phyloP scores from a whole-genome alignment of 2,888 invertebrate species.

The Lathronympha strigana region DNA sequence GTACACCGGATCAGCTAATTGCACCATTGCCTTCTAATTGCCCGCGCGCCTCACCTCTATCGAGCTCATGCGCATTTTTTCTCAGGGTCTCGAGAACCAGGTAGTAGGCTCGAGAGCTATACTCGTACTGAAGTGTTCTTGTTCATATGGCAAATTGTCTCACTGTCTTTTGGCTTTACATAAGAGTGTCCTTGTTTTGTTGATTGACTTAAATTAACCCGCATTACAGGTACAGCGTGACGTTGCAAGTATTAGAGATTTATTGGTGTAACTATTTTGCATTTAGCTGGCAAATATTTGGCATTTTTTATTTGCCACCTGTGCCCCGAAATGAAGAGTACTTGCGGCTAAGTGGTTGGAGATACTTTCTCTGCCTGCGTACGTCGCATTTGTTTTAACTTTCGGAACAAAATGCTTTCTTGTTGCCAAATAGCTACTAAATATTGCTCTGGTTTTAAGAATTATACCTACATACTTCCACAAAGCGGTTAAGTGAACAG shows the following conservation, averaged over 20 bases:
- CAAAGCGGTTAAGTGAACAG: background rate
- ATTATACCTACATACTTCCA: slow-evolving; percentile 1
- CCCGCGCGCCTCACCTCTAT: slow-evolving; percentile 55
- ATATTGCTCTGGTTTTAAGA: too few relatives aligned
- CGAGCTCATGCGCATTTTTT: slow-evolving; percentile 56
- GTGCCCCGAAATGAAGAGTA: too few relatives aligned
- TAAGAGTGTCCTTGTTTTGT: slow-evolving; percentile 46
- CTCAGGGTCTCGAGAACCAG: slow-evolving; percentile 55
- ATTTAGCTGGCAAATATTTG: too few relatives aligned
- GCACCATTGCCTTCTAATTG: slow-evolving; percentile 63
- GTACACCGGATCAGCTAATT: slow-evolving; percentile 59
- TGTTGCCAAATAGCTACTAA: background rate
- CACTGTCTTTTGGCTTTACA: background rate
- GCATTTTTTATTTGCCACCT: too few relatives aligned
- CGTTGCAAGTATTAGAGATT: too few relatives aligned
- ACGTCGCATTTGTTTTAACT: slow-evolving; percentile 51
- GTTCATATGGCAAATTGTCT: background rate
- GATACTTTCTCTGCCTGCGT: slow-evolving; percentile 64
- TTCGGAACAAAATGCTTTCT: slow-evolving; percentile 39
- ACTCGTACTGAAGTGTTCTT: background rate
- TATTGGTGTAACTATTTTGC: too few relatives aligned
- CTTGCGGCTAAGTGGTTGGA: slow-evolving; percentile 53
- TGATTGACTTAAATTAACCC: slow-evolving; percentile 54
- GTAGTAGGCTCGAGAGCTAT: slow-evolving; percentile 45
- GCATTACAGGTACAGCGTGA: too few relatives aligned